Conservation (phyloP, 2,113 vertebrate genomes). For the Pimephales promelas region DNA sequence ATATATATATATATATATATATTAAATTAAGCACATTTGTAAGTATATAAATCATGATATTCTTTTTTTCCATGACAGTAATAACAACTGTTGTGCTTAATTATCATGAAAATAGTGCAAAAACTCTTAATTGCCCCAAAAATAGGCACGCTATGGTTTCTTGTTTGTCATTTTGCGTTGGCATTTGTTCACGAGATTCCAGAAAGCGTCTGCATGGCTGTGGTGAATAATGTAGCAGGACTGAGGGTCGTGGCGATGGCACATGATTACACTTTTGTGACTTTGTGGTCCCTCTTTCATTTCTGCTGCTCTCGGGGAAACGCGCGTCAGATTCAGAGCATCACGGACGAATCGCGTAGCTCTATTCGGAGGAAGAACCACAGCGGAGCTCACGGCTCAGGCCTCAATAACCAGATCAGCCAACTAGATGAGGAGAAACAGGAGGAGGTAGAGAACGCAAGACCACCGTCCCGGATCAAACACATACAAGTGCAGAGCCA, state of each 20-base stretch:
- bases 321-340: constrained; percentile 81
- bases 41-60: not conserved
- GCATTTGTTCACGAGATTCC: not conserved
- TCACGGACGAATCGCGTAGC: constrained; percentile 82
- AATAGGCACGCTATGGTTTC: not conserved
- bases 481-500: constrained; percentile 55
- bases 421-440: constrained; percentile 75
- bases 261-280: constrained; percentile 40
- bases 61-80: too few relatives aligned
- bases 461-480: constrained; percentile 35
- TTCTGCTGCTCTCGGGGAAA: constrained; percentile 59
- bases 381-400: constrained; percentile 63
- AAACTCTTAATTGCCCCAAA: too few relatives aligned
- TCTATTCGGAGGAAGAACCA: constrained; percentile 82
- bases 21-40: not conserved
- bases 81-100: too few relatives aligned
- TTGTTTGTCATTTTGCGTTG: not conserved
- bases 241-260: not conserved
- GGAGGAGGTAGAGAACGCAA: constrained; percentile 78
- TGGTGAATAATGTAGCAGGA: not conserved
- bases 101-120: too few relatives aligned
- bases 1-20: too few relatives aligned
- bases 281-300: constrained; percentile 66
- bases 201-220: not conserved
- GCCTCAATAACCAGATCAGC: constrained; percentile 73